Base-by-base conservation (phyloP, 2,113 vertebrate genomes). In the Stigmatopora argus region DNA sequence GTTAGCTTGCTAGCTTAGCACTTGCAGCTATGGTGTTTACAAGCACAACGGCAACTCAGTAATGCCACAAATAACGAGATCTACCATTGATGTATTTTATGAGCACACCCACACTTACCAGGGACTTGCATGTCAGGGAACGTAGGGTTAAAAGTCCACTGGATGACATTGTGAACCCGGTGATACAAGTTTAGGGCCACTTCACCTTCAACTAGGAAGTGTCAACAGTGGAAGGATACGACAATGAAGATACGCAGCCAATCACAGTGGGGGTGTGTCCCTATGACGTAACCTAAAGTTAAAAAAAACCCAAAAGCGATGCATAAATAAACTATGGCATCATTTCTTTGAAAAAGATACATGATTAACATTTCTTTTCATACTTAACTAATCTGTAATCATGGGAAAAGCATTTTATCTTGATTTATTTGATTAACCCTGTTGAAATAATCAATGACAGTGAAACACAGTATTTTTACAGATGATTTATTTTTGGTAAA, bases 121-220 rank as follows among this genome's bases (percentile, higher is more conserved):
- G 66, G 13, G 78, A 83, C 69, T 72, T 85, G 66, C 89, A 90
- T 1, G 86, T 23, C 2, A 66, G 84, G 35, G 72, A 68, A 7
- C 67, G 85, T 71, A 87, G 73, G 44, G 72, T 83, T 62, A 89
- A 75, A 23, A 89, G 71, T 52, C 88, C 78, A 57, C 72, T 38
- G n/a, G 87, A 61, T 58, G 84, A 82, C 89, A 89, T 89, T 26
- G 73, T 35, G 7, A n/a, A 46, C 55, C 34, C 38, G 31, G 2
- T 59, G 41, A 66, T 18, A 49, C 7, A 53, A 17, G 60, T 14
- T 53, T 1, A 3, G 1, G 53, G 15, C 10, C 15, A 5, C 69
- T 88, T 90, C 86, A 88, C 86, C 90, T 90, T 89, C 87, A 87
- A 14, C 14, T 15, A 11, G 14, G 14, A 23, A 56, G 13, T 31